Evolutionary conservation across 1,140 invertebrate genomes (phyloP), one percentile per base, ranked within the genome.

Genomic region (Drosophila kohkoa): DNA sequence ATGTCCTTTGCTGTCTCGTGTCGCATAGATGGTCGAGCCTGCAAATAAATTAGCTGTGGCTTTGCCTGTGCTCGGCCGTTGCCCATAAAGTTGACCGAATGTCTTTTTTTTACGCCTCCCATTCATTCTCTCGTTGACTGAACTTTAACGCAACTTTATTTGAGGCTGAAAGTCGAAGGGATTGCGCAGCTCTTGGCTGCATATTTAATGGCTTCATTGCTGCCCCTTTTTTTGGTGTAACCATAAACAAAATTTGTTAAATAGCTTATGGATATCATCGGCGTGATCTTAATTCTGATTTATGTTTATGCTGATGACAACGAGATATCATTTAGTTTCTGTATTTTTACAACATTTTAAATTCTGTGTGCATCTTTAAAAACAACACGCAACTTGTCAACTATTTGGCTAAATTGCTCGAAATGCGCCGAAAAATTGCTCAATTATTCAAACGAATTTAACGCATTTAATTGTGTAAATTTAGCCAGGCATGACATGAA

Each of bases 381-480:
- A 43, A 45, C 11, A 25, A 25, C 20, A 25, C 20, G 20, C 58
- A 67, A 54, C 35, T 46, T 45, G 48, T 4, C 35, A 32, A 62
- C 15, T 69, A 62, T 54, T 51, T 52, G 28, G 43, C 16, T 7
- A 32, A 60, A 48, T 48, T 16, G 51, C 25, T 3, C 55, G 28
- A 69, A 67, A 59, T 54, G 38, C 28, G 35, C 69, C 54, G 69
- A 88, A 88, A 88, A 88, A 88, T 88, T 88, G 83, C 72, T 76
- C 85, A 89, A 89, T 89, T 89, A 89, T 89, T 89, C 81, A 89
- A 89, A 89, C 81, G 78, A 89, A 89, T 89, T 89, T 89, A 78
- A 89, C 81, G 85, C 85, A 89, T 89, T 89, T 89, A 89, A 89
- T 89, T 89, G 85, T 89, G 81, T 85, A 85, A 89, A 89, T 79